Evolutionary conservation across 2,888 invertebrate genomes (phyloP).

Genomic region (Plusia festucae): DNA sequence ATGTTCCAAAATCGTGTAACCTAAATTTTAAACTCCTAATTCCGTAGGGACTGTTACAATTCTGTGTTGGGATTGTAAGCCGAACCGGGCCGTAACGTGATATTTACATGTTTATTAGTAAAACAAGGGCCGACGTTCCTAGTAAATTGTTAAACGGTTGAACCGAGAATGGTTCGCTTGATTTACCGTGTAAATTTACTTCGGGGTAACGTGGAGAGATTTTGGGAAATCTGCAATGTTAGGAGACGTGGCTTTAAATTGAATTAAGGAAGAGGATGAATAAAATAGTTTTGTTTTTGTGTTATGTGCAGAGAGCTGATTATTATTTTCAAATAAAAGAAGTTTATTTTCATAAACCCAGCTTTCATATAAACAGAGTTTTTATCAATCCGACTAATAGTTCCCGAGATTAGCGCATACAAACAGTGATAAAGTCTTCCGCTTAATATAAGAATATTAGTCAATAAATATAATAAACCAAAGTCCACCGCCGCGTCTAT

Average conservation of each 20-base stretch:
- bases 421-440: too few species aligned
- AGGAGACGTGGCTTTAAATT: not conserved
- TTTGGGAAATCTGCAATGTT: constrained; percentile 5
- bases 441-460: too few species aligned
- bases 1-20: not conserved
- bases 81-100: constrained; percentile 66
- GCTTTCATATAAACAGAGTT: too few species aligned
- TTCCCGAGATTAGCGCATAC: too few species aligned
- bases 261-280: not conserved
- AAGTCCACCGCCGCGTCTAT: too few species aligned
- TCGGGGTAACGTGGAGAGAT: constrained; percentile 9
- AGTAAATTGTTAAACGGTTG: constrained; percentile 49
- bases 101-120: constrained; percentile 68
- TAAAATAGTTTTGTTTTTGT: too few species aligned
- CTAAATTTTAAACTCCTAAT: constrained; percentile 22
- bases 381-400: too few species aligned
- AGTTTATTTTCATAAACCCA: too few species aligned
- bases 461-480: too few species aligned
- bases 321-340: too few species aligned
- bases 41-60: constrained; percentile 54
- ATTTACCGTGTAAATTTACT: constrained; percentile 23
- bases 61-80: constrained; percentile 70
- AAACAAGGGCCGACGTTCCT: constrained; percentile 64
- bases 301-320: too few species aligned
- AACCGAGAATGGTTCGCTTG: constrained; percentile 23